Percentiles rank a stretch among this genome's conserved stretches.
Evolutionary conservation across 2,113 vertebrate genomes (phyloP).

Genomic region (Silurus meridionalis): DNA sequence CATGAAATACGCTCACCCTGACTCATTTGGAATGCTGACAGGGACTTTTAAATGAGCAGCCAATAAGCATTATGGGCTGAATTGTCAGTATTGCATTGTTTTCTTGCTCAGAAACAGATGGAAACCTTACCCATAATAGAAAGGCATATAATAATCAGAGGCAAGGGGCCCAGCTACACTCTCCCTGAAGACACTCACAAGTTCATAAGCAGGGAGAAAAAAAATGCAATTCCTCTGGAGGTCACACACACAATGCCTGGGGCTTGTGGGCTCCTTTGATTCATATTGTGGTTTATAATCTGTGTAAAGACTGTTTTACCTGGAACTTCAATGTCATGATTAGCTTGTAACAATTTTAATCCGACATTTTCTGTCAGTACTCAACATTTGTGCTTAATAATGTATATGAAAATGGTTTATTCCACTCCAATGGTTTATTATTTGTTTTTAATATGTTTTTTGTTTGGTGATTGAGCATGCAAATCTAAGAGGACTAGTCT

Average conservation of each 20-base stretch:
- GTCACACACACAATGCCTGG: not conserved
- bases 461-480: not conserved
- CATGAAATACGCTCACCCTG: slow-evolving; percentile 14
- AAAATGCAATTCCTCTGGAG: slow-evolving; percentile 5
- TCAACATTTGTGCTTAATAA: slow-evolving; percentile 10
- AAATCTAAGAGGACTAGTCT: not conserved
- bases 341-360: not conserved
- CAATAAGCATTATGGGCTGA: slow-evolving; percentile 49
- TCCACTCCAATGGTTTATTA: not conserved
- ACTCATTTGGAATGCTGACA: slow-evolving; percentile 46
- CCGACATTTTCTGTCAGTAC: not conserved
- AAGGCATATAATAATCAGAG: slow-evolving; percentile 20
- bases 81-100: slow-evolving; percentile 53
- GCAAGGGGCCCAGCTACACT: slow-evolving; percentile 28
- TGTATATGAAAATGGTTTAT: not conserved
- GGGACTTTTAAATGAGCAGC: slow-evolving; percentile 49
- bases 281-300: slow-evolving; percentile 7
- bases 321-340: not conserved
- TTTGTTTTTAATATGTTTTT: not conserved
- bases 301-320: slow-evolving; percentile 3
- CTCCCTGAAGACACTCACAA: slow-evolving; percentile 18
- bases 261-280: not conserved
- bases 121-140: slow-evolving; percentile 38
- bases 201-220: not conserved
- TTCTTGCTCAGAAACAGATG: slow-evolving; percentile 64